Percentiles rank a stretch among this genome's conserved stretches.
These are phyloP conservation scores for Macropis europaea DNA, from an alignment of 2,888 invertebrate genomes.

Conservation along the genomic window DNA sequence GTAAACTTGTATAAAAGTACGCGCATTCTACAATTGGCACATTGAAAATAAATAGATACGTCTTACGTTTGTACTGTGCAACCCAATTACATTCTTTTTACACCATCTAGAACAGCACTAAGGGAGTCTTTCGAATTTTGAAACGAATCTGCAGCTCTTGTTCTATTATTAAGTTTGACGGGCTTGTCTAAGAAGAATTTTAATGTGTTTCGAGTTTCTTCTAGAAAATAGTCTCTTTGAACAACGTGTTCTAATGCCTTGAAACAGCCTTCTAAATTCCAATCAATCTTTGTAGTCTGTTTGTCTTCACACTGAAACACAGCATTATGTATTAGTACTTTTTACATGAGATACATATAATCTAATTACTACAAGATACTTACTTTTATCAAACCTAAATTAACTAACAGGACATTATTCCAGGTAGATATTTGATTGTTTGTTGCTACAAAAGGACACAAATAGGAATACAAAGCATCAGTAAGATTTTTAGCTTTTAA, in stretches of 20 bases:
- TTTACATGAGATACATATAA: not conserved
- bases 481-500: constrained; percentile 79
- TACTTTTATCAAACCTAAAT: constrained; percentile 88
- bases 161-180: constrained; percentile 65
- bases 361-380: constrained; percentile 34
- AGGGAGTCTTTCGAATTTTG: constrained; percentile 73
- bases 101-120: constrained; percentile 66
- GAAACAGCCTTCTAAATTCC: constrained; percentile 85
- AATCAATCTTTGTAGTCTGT: constrained; percentile 82
- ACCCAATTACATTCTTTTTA: constrained; percentile 59
- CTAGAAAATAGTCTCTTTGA: constrained; percentile 81
- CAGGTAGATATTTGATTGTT: constrained; percentile 81
- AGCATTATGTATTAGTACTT: constrained; percentile 4
- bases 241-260: constrained; percentile 82
- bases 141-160: constrained; percentile 70
- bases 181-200: constrained; percentile 81
- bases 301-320: constrained; percentile 86
- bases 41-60: constrained; percentile 54
- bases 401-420: constrained; percentile 85
- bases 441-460: constrained; percentile 81
- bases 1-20: constrained; percentile 28
- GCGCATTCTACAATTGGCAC: constrained; percentile 25
- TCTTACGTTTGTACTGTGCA: constrained; percentile 25
- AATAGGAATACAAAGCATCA: constrained; percentile 81
- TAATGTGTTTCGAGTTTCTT: constrained; percentile 80